Percentiles rank a stretch among this genome's conserved stretches.
phyloP scores from a whole-genome alignment of 2,113 vertebrate genomes.

The Odocoileus virginianus region DNA sequence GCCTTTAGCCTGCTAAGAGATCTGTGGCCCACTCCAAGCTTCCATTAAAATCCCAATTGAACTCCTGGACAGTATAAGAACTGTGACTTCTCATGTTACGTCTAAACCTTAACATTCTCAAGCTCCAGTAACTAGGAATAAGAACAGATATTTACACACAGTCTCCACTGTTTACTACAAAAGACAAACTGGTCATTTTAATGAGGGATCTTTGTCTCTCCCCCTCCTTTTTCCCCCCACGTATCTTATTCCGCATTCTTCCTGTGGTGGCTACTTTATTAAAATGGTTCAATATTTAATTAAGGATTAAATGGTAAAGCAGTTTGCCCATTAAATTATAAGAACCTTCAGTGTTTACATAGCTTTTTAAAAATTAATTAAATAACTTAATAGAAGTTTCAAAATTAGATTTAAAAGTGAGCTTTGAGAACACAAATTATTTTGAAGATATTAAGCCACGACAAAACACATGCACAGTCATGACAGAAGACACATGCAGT shows the following conservation, averaged over 20 bases:
- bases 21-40: conserved; percentile 11
- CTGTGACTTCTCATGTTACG: not conserved
- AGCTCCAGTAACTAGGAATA: not conserved
- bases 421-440: conserved; percentile 24
- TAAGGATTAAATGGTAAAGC: conserved; percentile 67
- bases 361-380: conserved; percentile 68
- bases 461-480: not conserved
- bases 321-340: conserved; percentile 63
- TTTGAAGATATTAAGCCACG: conserved; percentile 11
- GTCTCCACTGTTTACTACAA: not conserved
- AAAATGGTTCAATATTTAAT: conserved; percentile 73
- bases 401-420: conserved; percentile 61
- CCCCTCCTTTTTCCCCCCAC: not conserved
- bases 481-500: not conserved
- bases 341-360: conserved; percentile 60
- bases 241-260: conserved; percentile 60
- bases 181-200: conserved; percentile 15
- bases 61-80: not conserved
- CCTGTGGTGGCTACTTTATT: conserved; percentile 52
- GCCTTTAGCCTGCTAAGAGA: conserved; percentile 20
- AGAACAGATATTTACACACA: not conserved
- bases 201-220: not conserved
- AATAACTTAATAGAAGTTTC: conserved; percentile 52
- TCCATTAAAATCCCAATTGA: conserved; percentile 12
- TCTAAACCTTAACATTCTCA: not conserved